Evolutionary conservation across 2,797 vertebrate species (phyloP).

Genomic region (Pteronotus mesoamericanus): DNA sequence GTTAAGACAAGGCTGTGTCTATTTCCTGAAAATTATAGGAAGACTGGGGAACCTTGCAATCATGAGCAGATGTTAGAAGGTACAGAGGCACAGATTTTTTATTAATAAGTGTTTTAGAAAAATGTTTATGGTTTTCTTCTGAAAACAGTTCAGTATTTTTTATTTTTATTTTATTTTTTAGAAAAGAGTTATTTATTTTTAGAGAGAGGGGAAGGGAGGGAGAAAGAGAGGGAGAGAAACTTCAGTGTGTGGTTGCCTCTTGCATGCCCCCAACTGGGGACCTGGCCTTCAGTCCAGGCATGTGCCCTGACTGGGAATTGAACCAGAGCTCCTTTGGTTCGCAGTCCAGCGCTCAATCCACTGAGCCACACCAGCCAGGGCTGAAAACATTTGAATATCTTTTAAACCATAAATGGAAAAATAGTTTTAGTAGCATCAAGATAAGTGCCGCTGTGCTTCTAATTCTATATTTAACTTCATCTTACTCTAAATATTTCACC

Average conservation of each 20-base stretch:
- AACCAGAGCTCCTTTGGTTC: too few relatives aligned
- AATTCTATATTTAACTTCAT: background rate
- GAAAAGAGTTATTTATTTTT: too few relatives aligned
- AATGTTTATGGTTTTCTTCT: background rate
- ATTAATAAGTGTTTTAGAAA: background rate
- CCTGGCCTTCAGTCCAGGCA: too few relatives aligned
- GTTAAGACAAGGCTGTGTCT: accelerated
- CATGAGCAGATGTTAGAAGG: accelerated
- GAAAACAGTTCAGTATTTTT: background rate
- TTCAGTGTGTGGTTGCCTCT: too few relatives aligned
- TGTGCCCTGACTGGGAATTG: too few relatives aligned
- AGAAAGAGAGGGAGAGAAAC: too few relatives aligned
- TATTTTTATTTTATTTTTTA: too few relatives aligned
- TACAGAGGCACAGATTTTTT: background rate
- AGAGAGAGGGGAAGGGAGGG: too few relatives aligned
- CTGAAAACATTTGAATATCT: background rate
- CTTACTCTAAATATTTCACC: background rate
- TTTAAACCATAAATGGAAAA: background rate
- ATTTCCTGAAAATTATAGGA: too few relatives aligned
- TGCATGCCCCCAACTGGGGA: too few relatives aligned
- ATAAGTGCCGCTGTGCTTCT: background rate
- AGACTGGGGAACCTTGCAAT: accelerated
- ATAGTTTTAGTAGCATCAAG: background rate
- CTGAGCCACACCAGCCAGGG: too few relatives aligned
- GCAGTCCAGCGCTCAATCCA: too few relatives aligned